Evolutionary conservation across 1,140 invertebrate genomes (phyloP), one percentile per base, ranked within the genome.

Genomic region (Temnothorax nylanderi): DNA sequence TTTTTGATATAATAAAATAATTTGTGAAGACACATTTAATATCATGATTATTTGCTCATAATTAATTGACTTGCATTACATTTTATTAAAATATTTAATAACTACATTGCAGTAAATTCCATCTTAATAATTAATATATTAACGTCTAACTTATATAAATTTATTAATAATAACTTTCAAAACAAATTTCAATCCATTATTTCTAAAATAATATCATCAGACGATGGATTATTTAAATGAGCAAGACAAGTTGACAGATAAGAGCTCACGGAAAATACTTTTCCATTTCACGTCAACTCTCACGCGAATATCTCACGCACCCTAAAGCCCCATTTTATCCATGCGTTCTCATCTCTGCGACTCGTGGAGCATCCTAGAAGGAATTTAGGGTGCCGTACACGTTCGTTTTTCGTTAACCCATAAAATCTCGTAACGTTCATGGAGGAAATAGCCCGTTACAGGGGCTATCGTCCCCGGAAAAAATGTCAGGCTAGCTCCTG

Each of bases 351-450:
- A 26, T 26, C 21, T 72, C 21, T 10, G 37, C 51, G 11, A 81
- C 34, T 71, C 16, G 8, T 21, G 8, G 3, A 41, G 47, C 4
- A 82, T 32, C 51, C n/a, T 58, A 49, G 56, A 37, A 81, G n/a
- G 13, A 84, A 82, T 72, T 71, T 72, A 72, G 34, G 16, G n/a
- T 82, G 51, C 37, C 21, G 10, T 56, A 34, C 65, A 82, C 51
- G 54, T 82, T 44, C 37, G 54, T 4, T 84, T 72, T 62, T 75
- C 32, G 54, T 75, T 75, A 75, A 84, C 54, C 26, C 69, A 49
- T 74, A 74, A 82, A 84, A 62, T 47, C 41, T 32, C 26, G n/a
- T 75, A 72, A 72, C 44, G 6, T 56, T 72, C 8, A 54, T 16
- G 21, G 2, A 37, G 54, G 26, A 72, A 82, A 51, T 51, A 34